Evolutionary conservation across 2,113 vertebrate genomes (phyloP).

Genomic region (Engraulis encrasicolus): DNA sequence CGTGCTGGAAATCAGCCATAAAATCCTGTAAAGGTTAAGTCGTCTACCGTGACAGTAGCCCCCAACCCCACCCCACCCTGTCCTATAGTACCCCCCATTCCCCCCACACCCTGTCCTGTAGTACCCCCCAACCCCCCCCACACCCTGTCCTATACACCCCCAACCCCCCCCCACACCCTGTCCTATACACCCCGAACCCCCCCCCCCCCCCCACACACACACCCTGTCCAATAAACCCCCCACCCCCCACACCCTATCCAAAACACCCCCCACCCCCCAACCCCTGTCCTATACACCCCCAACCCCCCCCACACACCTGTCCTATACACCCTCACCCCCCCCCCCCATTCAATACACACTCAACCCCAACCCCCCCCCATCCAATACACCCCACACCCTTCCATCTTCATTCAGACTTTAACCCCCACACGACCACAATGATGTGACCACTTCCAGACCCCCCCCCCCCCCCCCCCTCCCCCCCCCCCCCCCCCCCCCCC

Average conservation of each 20-base stretch:
- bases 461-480: conserved; percentile 30
- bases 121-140: conserved; percentile 37
- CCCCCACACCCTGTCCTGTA: no score
- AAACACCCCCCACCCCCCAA: conserved; percentile 29
- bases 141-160: no score
- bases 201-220: no score
- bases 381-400: no score
- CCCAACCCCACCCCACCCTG: no score
- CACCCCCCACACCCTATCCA: conserved; percentile 24
- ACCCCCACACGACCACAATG: no score
- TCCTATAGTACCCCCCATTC: conserved; percentile 18
- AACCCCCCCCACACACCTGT: conserved; percentile 29
- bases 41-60: conserved; percentile 25
- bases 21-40: conserved; percentile 60
- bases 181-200: conserved; percentile 32
- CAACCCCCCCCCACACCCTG: conserved; percentile 32
- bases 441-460: conserved; percentile 42
- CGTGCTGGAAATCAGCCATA: conserved; percentile 56
- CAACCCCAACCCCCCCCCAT: no score
- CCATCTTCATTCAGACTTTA: no score
- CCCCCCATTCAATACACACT: no score
- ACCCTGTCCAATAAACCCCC: conserved; percentile 50
- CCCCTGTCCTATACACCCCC: no score
- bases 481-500: conserved; percentile 30
- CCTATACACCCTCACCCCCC: conserved; percentile 35